Evolutionary conservation across 1,140 invertebrate genomes (phyloP).

Genomic region (Hestina assimilis): DNA sequence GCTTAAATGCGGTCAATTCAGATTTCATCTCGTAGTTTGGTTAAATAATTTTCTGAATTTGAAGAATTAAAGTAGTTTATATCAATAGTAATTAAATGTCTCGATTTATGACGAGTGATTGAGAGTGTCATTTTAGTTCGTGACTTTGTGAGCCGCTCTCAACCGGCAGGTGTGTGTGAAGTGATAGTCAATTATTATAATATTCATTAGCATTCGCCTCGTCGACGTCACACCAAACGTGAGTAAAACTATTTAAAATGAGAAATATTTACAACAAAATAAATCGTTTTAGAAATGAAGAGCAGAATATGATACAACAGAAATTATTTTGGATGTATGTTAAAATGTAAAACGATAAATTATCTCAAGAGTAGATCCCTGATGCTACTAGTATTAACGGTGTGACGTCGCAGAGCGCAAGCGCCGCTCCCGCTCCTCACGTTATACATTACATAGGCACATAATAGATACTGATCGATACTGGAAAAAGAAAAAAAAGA

Average conservation of each 20-base stretch:
- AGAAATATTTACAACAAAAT: not conserved
- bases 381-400: too few species aligned
- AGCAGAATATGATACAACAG: not conserved
- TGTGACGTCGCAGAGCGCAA: constrained; percentile 34
- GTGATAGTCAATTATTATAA: constrained; percentile 71
- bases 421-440: constrained; percentile 50
- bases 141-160: constrained; percentile 9
- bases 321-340: not conserved
- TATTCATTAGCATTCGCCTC: constrained; percentile 45
- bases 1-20: too few species aligned
- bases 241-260: not conserved
- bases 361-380: too few species aligned
- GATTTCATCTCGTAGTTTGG: too few species aligned
- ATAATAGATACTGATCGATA: constrained; percentile 61
- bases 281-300: not conserved
- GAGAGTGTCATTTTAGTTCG: not conserved
- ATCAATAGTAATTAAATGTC: not conserved
- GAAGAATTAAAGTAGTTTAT: too few species aligned
- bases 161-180: constrained; percentile 29
- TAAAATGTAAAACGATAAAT: not conserved
- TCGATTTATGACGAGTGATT: not conserved
- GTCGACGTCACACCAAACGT: constrained; percentile 31
- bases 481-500: constrained; percentile 55
- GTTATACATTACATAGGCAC: constrained; percentile 58
- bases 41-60: too few species aligned